Evolutionary conservation across 2,888 invertebrate species (phyloP).

Genomic region (Corbicula japonica): DNA sequence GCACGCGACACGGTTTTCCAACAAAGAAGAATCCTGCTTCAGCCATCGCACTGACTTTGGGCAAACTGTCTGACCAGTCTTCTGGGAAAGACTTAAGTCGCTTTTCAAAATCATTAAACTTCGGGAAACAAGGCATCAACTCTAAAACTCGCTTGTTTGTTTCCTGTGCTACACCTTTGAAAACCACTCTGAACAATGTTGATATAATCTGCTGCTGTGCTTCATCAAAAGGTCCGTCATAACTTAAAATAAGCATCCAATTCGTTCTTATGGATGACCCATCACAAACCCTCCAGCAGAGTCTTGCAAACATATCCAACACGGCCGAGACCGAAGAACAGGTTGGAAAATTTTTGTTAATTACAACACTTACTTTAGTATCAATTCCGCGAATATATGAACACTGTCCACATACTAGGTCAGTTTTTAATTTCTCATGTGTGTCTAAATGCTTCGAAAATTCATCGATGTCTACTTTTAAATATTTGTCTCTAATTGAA

Average conservation of each 20-base stretch:
- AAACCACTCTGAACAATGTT: not conserved
- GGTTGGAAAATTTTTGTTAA: no score
- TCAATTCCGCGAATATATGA: no score
- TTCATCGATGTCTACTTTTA: no score
- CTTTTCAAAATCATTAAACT: not conserved
- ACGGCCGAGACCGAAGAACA: no score
- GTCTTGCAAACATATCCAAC: no score
- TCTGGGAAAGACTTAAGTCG: not conserved
- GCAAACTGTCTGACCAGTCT: not conserved
- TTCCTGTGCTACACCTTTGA: not conserved
- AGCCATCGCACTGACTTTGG: not conserved
- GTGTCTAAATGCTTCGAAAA: no score
- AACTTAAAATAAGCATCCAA: not conserved
- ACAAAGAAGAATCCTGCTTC: not conserved
- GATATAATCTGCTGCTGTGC: not conserved
- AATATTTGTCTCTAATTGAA: no score
- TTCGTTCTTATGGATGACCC: no score
- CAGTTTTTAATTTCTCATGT: no score
- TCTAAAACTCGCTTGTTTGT: not conserved
- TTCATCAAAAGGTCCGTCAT: not conserved
- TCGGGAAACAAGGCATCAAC: not conserved
- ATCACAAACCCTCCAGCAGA: no score
- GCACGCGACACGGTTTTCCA: not conserved
- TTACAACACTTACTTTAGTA: no score
- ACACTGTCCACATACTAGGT: no score